Base-by-base conservation (phyloP, 2,797 vertebrate genomes). In the Melopsittacus undulatus region DNA sequence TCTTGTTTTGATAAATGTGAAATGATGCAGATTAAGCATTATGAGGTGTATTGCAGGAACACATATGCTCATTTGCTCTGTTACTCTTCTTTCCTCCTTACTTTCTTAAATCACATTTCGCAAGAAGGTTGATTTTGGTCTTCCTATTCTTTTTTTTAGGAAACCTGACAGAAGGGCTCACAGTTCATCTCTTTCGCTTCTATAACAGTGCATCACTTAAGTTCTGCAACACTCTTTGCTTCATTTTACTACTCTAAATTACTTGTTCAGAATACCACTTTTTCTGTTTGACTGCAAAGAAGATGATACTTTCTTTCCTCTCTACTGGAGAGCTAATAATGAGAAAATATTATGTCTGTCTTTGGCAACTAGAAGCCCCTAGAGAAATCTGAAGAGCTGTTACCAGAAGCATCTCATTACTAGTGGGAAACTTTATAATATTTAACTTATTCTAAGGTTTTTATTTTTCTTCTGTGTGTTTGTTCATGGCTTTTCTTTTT, bases 261-360 rank as follows among this genome's bases (percentile, higher is more conserved):
- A 86, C 91, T 92, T 95, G 74, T 95, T 96, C 84, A 96, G 93
- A 97, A 94, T 93, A 81, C 69, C 59, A 52, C 64, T 95, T 97
- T 89, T 95, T 97, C 87, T 49, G 36, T 89, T 76, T 95, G 90
- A 93, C 85, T 92, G 89, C 87, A 96, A 96, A 97, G 92, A 96
- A 95, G 87, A 91, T 0, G 48, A 87, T 90, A 87, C 36, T 82
- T 67, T 66, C 78, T 95, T 97, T 96, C 73, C 48, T 95, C 87
- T 94, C 90, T 94, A 81, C 93, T 90, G 92, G 97, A 96, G 93
- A 96, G 82, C 81, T 96, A 98, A 97, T 98, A 98, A 97, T 97
- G 94, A 98, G 97, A 97, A 98, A 97, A 97, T 98, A 97, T 95
- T 97, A 88, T 94, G 86, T 93, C 83, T 97, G 82, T 96, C 94